These are phyloP conservation scores for Drosophila murphyi DNA, from an alignment of 1,140 invertebrate genomes.

Conservation along the genomic window DNA sequence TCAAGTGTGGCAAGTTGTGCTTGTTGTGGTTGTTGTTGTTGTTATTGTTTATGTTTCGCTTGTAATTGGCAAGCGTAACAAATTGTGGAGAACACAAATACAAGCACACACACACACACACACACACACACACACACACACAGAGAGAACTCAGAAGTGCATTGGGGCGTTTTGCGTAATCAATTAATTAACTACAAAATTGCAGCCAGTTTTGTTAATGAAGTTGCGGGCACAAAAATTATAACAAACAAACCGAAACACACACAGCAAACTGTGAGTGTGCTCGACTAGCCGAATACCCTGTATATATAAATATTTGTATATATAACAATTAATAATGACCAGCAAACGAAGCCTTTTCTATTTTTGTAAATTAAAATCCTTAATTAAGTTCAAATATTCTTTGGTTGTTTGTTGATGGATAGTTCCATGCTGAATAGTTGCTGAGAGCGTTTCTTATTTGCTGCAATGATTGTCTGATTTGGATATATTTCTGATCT, in stretches of 20 bases:
- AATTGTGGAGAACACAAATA: constrained; percentile 46
- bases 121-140: background rate
- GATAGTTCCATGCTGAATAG: no score
- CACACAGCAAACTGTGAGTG: constrained; percentile 11
- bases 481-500: no score
- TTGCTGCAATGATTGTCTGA: no score
- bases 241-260: constrained; percentile 22
- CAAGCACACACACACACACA: constrained; percentile 12
- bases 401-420: no score
- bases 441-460: no score
- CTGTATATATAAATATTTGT: background rate
- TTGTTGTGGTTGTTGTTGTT: background rate
- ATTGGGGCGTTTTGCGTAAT: constrained; percentile 71
- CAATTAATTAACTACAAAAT: constrained; percentile 81
- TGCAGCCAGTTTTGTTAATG: constrained; percentile 63
- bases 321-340: no score
- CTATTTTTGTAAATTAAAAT: no score
- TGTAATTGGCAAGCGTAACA: constrained; percentile 74
- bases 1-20: constrained; percentile 40
- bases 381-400: no score
- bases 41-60: constrained; percentile 36
- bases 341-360: no score
- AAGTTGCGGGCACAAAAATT: constrained; percentile 63
- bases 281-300: background rate
- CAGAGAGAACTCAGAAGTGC: constrained; percentile 52